Evolutionary conservation across 2,888 invertebrate species (phyloP).

Genomic region (Cephus nigrinus): DNA sequence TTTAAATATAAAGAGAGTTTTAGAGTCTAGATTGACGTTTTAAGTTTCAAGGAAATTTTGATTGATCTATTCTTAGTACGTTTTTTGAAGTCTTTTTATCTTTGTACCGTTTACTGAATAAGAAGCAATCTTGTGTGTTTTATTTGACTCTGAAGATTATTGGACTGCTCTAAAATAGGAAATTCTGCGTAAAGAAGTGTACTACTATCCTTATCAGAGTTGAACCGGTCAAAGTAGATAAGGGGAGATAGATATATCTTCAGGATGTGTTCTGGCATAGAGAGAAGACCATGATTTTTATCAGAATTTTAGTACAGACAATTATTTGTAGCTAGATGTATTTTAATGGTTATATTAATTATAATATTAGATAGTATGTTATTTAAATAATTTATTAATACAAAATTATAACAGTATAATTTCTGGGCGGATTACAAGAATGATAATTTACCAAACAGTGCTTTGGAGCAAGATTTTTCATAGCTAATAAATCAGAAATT

Average conservation of each 20-base stretch:
- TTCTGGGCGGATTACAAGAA: conserved; percentile 29
- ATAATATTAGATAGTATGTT: neutral
- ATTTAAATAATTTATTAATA: conserved; percentile 3
- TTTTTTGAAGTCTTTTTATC: neutral
- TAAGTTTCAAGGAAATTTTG: neutral
- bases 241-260: conserved; percentile 13
- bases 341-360: neutral
- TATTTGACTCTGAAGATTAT: neutral
- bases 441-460: neutral
- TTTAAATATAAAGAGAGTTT: neutral
- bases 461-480: neutral
- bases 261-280: neutral
- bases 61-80: neutral
- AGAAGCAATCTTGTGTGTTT: neutral
- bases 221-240: conserved; percentile 39
- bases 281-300: neutral
- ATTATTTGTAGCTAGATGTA: neutral
- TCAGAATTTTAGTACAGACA: neutral
- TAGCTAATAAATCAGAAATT: neutral
- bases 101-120: neutral
- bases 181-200: neutral
- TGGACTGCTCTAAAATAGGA: neutral
- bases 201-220: conserved; percentile 29
- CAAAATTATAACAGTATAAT: conserved; percentile 1
- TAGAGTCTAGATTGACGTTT: neutral